Evolutionary conservation across 2,113 vertebrate species (phyloP).

Genomic region (Alligator mississippiensis): DNA sequence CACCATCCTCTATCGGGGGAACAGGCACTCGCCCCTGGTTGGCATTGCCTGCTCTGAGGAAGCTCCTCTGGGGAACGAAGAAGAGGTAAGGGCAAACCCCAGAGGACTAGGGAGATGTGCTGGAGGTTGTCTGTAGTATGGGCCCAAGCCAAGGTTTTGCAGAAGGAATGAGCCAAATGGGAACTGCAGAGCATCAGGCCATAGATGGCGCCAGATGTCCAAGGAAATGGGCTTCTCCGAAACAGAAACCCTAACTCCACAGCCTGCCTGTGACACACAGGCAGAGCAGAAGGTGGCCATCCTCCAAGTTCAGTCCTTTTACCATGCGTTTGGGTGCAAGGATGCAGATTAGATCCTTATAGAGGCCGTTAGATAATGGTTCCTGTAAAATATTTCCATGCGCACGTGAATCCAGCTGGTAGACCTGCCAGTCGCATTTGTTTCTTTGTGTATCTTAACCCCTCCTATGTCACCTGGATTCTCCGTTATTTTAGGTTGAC

Average conservation of each 20-base stretch:
- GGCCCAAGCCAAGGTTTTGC: rapidly evolving
- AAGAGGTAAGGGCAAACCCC: not conserved
- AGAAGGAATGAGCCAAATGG: not conserved
- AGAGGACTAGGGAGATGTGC: not conserved
- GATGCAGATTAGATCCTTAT: not conserved
- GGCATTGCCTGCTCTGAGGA: not conserved
- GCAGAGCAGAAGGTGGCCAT: not conserved
- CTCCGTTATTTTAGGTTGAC: not conserved
- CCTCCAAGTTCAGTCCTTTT: not conserved
- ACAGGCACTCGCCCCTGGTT: not conserved
- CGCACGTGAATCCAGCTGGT: not conserved
- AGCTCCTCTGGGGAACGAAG: not conserved
- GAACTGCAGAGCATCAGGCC: rapidly evolving
- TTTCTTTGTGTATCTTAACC: not conserved
- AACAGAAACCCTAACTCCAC: not conserved
- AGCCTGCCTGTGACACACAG: not conserved
- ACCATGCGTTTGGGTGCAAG: not conserved
- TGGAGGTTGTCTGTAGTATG: not conserved
- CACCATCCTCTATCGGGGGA: not conserved
- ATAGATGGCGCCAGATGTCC: not conserved
- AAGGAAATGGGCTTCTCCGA: not conserved
- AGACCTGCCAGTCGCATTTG: not conserved
- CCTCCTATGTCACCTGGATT: not conserved
- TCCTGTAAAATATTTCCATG: not conserved
- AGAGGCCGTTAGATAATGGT: not conserved